These are phyloP conservation scores for Drosophila mojavensis DNA, from an alignment of 1,140 invertebrate species.

Conservation along the genomic window DNA sequence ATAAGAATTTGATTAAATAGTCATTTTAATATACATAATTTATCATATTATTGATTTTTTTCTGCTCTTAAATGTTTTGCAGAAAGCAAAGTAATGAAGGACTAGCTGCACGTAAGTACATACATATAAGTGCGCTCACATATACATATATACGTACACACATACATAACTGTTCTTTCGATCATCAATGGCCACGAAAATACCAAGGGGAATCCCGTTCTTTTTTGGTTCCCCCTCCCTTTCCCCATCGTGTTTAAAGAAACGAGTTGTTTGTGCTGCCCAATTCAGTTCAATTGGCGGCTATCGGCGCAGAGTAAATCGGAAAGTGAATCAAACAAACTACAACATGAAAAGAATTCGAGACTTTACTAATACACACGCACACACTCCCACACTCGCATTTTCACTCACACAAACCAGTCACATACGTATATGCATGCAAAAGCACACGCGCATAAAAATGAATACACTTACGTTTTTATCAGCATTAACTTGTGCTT, in stretches of 20 bases:
- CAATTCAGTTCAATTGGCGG: conserved; percentile 26
- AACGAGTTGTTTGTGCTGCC: conserved; percentile 6
- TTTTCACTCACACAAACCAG: not conserved
- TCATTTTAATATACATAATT: too few species aligned
- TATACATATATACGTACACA: not conserved
- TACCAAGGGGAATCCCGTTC: not conserved
- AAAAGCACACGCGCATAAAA: conserved; percentile 16
- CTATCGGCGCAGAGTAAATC: conserved; percentile 8
- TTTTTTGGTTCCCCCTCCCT: not conserved
- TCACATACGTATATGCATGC: not conserved
- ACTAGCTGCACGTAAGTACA: not conserved
- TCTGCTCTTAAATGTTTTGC: too few species aligned
- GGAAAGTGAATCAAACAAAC: conserved; percentile 22
- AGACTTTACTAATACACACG: conserved; percentile 22
- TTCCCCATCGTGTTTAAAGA: not conserved
- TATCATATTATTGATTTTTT: too few species aligned
- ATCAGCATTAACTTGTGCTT: conserved; percentile 58
- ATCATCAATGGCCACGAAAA: too few species aligned
- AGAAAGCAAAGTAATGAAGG: too few species aligned
- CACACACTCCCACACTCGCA: not conserved
- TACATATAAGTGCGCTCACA: not conserved
- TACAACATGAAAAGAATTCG: conserved; percentile 34
- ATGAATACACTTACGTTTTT: conserved; percentile 70
- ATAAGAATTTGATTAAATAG: too few species aligned
- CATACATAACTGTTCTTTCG: not conserved